phyloP scores from a whole-genome alignment of 2,888 invertebrate species.

The Aphodius sticticus region DNA sequence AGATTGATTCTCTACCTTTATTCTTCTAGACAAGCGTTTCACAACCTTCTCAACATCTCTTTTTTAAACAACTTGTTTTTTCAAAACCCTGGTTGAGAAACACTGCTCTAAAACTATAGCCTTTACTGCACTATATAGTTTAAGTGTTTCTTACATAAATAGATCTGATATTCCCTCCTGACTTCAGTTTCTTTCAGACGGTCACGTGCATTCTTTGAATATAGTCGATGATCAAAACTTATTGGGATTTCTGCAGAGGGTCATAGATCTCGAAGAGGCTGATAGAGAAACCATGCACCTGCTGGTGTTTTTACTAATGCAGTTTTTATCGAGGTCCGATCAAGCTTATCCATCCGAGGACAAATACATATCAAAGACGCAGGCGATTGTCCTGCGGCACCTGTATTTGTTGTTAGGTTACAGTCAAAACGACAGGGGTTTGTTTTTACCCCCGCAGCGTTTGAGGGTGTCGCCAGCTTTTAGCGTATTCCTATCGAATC shows the following conservation, averaged over 20 bases:
- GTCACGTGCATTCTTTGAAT: constrained; percentile 84
- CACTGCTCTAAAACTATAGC: not conserved
- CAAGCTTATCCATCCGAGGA: constrained; percentile 89
- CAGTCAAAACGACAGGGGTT: constrained; percentile 88
- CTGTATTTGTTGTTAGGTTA: constrained; percentile 92
- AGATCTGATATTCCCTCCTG: not conserved
- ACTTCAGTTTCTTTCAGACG: constrained; percentile 65
- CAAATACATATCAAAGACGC: constrained; percentile 78
- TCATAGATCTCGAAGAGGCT: constrained; percentile 92
- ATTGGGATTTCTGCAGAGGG: constrained; percentile 80
- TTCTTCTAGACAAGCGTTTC: not conserved
- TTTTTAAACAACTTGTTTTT: too few relatives aligned
- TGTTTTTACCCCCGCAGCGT: constrained; percentile 88
- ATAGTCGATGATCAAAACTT: constrained; percentile 83
- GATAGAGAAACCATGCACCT: constrained; percentile 96
- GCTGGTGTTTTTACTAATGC: constrained; percentile 94
- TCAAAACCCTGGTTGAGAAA: too few relatives aligned
- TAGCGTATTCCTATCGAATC: constrained; percentile 92
- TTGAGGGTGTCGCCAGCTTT: constrained; percentile 92
- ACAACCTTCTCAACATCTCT: too few relatives aligned
- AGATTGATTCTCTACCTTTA: constrained; percentile 11
- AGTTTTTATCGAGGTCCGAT: constrained; percentile 87
- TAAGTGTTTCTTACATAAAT: constrained; percentile 17
- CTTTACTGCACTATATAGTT: constrained; percentile 25
- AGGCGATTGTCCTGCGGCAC: constrained; percentile 89